These are phyloP conservation scores for Drosophila subquinaria DNA, from an alignment of 2,888 invertebrate genomes.

Conservation along the genomic window DNA sequence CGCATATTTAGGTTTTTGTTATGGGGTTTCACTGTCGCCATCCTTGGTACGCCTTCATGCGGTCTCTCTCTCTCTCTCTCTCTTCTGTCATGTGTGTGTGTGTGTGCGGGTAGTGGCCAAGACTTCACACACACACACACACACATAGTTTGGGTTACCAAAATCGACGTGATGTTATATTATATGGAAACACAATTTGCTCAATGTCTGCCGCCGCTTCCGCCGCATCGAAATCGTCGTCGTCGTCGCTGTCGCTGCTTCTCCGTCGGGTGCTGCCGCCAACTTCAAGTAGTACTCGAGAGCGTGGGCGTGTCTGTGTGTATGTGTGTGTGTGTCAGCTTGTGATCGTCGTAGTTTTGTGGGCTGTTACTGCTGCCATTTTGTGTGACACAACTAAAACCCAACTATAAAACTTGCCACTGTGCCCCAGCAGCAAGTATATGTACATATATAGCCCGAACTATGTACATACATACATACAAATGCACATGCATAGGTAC, in stretches of 20 bases:
- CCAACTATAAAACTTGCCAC: slow-evolving; percentile 57
- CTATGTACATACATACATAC: slow-evolving; percentile 3
- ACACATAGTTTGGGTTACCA: slow-evolving; percentile 75
- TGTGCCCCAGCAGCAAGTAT: slow-evolving; percentile 22
- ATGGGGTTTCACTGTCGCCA: slow-evolving; percentile 80
- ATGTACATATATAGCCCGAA: slow-evolving; percentile 17
- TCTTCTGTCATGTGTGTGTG: slow-evolving; percentile 8
- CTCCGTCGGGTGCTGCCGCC: slow-evolving; percentile 46
- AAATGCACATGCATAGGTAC: slow-evolving; percentile 1
- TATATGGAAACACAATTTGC: slow-evolving; percentile 81
- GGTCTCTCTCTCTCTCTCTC: slow-evolving; percentile 41
- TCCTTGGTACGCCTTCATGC: slow-evolving; percentile 50
- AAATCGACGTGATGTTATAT: slow-evolving; percentile 81
- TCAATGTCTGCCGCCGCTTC: slow-evolving; percentile 66
- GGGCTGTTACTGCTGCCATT: slow-evolving; percentile 78
- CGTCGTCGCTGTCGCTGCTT: slow-evolving; percentile 13
- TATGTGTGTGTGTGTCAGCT: slow-evolving; percentile 24
- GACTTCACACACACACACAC: slow-evolving; percentile 39
- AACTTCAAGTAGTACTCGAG: slow-evolving; percentile 67
- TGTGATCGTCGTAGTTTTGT: slow-evolving; percentile 70
- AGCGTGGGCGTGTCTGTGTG: slow-evolving; percentile 54
- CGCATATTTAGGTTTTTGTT: slow-evolving; percentile 86
- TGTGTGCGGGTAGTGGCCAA: slow-evolving; percentile 43
- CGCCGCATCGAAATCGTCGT: slow-evolving; percentile 46
- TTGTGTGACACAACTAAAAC: slow-evolving; percentile 71